These are phyloP conservation scores for Thaumetopoea pityocampa DNA, from an alignment of 1,140 invertebrate genomes.

Conservation along the genomic window DNA sequence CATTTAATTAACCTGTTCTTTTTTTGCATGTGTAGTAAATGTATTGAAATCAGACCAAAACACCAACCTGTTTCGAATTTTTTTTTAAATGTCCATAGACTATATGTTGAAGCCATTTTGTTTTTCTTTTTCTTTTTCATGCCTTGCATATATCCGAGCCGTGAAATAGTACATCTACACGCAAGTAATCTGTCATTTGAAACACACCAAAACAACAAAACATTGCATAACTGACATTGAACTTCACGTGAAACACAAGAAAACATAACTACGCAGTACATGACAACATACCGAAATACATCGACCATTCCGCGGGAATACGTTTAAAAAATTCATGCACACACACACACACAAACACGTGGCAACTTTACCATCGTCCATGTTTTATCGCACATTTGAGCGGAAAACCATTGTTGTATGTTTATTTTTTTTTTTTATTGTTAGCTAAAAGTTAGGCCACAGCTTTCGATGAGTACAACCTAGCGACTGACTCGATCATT, in stretches of 20 bases:
- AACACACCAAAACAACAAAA: conserved; percentile 21
- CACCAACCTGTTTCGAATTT: too few relatives aligned
- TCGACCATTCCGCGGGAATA: conserved; percentile 17
- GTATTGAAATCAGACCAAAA: too few relatives aligned
- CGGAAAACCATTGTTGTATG: conserved; percentile 48
- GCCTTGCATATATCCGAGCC: too few relatives aligned
- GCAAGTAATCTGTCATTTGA: too few relatives aligned
- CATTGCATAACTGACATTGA: conserved; percentile 54
- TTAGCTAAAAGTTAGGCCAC: conserved; percentile 28
- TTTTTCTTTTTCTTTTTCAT: too few relatives aligned
- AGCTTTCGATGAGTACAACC: conserved; percentile 28
- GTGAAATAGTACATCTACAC: too few relatives aligned
- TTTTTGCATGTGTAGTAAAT: too few relatives aligned
- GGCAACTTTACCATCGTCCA: conserved; percentile 61
- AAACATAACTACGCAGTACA: conserved; percentile 37
- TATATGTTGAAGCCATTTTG: too few relatives aligned
- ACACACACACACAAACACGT: conserved; percentile 27
- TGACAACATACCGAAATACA: conserved; percentile 20
- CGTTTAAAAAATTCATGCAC: conserved; percentile 30
- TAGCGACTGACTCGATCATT: conserved; percentile 46
- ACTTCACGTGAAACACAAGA: conserved; percentile 34
- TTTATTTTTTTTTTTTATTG: conserved; percentile 33
- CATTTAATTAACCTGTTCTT: too few relatives aligned
- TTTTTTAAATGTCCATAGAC: too few relatives aligned
- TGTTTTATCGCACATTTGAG: conserved; percentile 50